Evolutionary conservation across 1,140 invertebrate genomes (phyloP), one percentile per base, ranked within the genome.

Genomic region (Aphelinus certus): DNA sequence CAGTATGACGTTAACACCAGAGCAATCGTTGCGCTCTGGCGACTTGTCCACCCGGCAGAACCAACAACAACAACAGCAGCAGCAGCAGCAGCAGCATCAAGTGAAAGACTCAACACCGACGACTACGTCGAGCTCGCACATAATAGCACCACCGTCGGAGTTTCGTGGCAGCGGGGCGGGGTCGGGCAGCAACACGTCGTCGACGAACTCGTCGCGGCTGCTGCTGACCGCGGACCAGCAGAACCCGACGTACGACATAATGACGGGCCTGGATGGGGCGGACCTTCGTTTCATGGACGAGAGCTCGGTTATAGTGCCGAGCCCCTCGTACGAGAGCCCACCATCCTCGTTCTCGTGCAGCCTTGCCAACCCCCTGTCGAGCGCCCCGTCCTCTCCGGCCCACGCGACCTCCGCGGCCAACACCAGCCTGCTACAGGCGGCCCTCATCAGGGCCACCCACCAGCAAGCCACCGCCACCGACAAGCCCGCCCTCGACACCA

Each of bases 281-380:
- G 95, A 96, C 86, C 86, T 96, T 55, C 89, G 93, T 26, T 97
- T 91, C 83, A 96, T 96, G 95, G 95, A 96, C 83, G 95, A 97
- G 82, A 96, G 95, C 84, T 96, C 95, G 4, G 90, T 96, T 49
- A 93, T 94, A 77, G 87, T 96, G 62, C 91, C 93, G 42, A 94
- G 94, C 73, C 94, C 94, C 46, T 91, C 90, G 62, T 91, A 91
- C 76, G 94, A 94, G 83, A 94, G 92, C 83, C 92, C 93, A 64
- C 92, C 90, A 69, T 93, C 92, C 67, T 91, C 91, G 68, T 89
- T 92, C 73, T 90, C 90, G 58, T 89, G 85, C 76, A 89, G 88
- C 60, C 79, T 88, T 7, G 85, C 83, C 0, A 87, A 88, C 78
- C 85, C 84, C 6, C 75, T 86, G 1, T 85, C 89, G 26, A 90